Base-by-base conservation (phyloP, 2,888 invertebrate species). In the Latrodectus hesperus region DNA sequence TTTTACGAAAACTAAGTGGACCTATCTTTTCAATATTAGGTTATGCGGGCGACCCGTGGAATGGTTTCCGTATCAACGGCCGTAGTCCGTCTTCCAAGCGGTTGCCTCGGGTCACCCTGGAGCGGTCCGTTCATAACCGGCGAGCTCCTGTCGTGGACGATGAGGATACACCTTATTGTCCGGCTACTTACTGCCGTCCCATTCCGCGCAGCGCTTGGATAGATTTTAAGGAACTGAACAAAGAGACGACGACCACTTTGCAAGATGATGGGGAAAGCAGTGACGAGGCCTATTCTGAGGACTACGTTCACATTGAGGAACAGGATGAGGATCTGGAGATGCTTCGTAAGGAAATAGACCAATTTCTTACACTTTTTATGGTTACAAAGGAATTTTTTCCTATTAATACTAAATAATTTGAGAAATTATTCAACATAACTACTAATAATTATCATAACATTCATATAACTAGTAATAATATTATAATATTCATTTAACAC, bases 251-350 rank as follows among this genome's bases (percentile, higher is more conserved):
- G 14, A 60, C 22, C 9, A 16, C 65, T n/a, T 26, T 53, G 12
- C 70, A 68, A 12, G 89, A 83, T 16, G 89, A 78, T 14, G 85
- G 77, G 3, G 89, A 89, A 53, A 88, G 89, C 65, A 89, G 89
- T 64, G 89, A 89, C 51, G 89, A 89, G 68, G 89, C 89, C 17
- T 89, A 89, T 51, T 89, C 89, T 0, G 88, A 89, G 74, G 90
- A 90, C 67, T 89, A 88, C 26, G 87, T 84, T 11, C 86, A 83
- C 53, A 52, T 73, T 6, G 89, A 88, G 68, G 89, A 89, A 10
- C 84, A 81, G 9, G 85, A 86, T 22, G 85, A 86, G 9, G 38
- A 80, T n/a, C 76, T 87, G 10, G 86, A 81, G 49, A 76, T 81
- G 26, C 52, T 73, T 0, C n/a, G 81, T 81, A 73, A 81, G 81